Evolutionary conservation across 1,140 invertebrate species (phyloP).

Genomic region (Drosophila neocordata): DNA sequence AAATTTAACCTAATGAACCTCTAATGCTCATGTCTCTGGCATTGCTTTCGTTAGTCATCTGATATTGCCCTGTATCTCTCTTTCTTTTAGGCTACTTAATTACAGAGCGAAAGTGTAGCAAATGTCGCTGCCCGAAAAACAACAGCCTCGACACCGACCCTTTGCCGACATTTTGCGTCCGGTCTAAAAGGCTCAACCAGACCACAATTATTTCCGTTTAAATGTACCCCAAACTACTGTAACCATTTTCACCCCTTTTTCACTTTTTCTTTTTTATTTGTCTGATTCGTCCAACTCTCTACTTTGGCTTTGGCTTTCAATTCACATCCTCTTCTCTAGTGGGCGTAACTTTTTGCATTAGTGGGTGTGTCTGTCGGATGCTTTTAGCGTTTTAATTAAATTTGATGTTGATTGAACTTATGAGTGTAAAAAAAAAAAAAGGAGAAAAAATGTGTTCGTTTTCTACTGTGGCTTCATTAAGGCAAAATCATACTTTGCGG

Average conservation of each 20-base stretch:
- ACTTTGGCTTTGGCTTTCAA: slow-evolving; percentile 9
- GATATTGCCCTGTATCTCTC: slow-evolving; percentile 10
- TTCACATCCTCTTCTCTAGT: slow-evolving; percentile 21
- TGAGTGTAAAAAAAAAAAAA: slow-evolving; percentile 49
- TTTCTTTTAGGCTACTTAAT: slow-evolving; percentile 52
- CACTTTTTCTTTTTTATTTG: background rate
- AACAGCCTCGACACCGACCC: slow-evolving; percentile 3
- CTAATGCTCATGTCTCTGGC: too few species aligned
- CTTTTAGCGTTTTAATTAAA: slow-evolving; percentile 81
- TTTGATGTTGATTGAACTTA: slow-evolving; percentile 80
- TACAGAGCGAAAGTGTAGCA: slow-evolving; percentile 58
- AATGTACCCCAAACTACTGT: slow-evolving; percentile 36
- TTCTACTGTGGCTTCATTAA: slow-evolving; percentile 44
- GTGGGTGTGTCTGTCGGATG: slow-evolving; percentile 57
- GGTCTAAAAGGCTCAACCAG: slow-evolving; percentile 14
- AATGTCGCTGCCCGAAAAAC: slow-evolving; percentile 45
- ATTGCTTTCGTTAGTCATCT: too few species aligned
- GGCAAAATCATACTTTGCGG: slow-evolving; percentile 52
- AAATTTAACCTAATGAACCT: too few species aligned
- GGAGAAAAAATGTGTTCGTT: background rate
- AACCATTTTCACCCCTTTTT: slow-evolving; percentile 28
- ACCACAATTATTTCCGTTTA: slow-evolving; percentile 78
- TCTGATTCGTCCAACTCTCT: too few species aligned
- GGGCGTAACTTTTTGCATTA: slow-evolving; percentile 42
- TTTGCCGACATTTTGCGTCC: slow-evolving; percentile 20